Conservation (phyloP, 2,113 vertebrate species). For the Edolisoma coerulescens region DNA sequence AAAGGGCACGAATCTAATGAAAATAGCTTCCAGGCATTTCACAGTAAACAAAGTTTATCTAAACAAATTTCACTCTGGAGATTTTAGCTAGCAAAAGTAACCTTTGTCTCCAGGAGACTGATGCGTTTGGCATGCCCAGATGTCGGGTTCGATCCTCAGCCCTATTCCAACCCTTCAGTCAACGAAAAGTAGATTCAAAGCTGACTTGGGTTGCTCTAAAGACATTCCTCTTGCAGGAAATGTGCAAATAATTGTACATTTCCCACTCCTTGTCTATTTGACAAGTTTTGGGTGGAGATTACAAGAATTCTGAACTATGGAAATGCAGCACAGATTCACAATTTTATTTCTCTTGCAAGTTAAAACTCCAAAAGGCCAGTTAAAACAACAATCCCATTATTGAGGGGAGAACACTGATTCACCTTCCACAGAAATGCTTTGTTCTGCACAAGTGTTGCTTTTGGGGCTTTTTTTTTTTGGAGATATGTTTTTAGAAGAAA, state of each 20-base stretch:
- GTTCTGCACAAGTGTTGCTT: background rate
- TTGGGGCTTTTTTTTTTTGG: background rate
- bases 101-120: background rate
- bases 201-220: background rate
- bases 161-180: background rate
- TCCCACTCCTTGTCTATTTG: background rate
- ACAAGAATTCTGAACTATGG: rapidly evolving
- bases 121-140: rapidly evolving
- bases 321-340: background rate
- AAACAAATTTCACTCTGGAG: background rate
- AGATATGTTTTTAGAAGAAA: background rate
- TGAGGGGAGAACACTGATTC: background rate
- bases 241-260: background rate
- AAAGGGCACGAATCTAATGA: background rate
- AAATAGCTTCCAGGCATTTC: background rate
- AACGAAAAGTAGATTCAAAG: background rate
- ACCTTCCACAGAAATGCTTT: background rate
- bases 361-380: background rate
- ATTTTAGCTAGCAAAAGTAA: background rate
- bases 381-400: background rate
- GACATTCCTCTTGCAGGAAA: background rate
- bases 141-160: background rate
- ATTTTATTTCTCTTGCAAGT: background rate
- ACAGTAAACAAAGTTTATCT: background rate
- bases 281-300: background rate